Evolutionary conservation across 1,140 invertebrate genomes (phyloP), one percentile per base, ranked within the genome.

Genomic region (Halyomorpha halys): DNA sequence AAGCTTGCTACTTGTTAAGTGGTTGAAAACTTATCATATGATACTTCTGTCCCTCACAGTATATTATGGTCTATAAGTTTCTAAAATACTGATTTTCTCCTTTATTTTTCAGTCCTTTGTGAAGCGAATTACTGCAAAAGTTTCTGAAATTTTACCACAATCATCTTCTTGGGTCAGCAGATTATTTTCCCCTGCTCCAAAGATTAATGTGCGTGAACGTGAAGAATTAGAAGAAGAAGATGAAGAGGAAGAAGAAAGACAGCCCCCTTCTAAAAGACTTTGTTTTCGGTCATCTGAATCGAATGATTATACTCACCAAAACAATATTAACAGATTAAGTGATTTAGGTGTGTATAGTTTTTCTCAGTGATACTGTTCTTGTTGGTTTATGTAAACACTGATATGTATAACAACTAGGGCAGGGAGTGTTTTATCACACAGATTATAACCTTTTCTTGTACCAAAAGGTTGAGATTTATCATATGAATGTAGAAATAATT

Each of bases 51-150:
- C 23, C 16, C 16, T 53, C 18, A 16, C 5, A 53, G 14, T 9
- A 25, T 19, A 25, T 4, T 6, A 2, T 25, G 1, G 49, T 53
- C 13, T 53, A 19, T n/a, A n/a, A n/a, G 6, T 9, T 21, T n/a
- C n/a, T 21, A 9, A 53, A 53, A 53, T 25, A 53, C 1, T 39
- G 11, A 39, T 39, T 11, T 39, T 13, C 34, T 11, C 3, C 15
- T 56, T 56, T 2, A 56, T 49, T 18, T 56, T 64, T 59, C 44
- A 64, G 63, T 64, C 63, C 16, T 64, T 64, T 64, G 63, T 64
- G 19, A 64, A 49, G 47, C 47, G 63, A 44, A 25, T 64, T 1
- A 59, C 54, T 19, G 27, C 30, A 14, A 21, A 47, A 27, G 63
- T 64, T 15, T 27, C 51, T 25, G 45, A 64, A 47, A 21, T 64